phyloP scores from a whole-genome alignment of 2,888 invertebrate species.

The Actias luna region DNA sequence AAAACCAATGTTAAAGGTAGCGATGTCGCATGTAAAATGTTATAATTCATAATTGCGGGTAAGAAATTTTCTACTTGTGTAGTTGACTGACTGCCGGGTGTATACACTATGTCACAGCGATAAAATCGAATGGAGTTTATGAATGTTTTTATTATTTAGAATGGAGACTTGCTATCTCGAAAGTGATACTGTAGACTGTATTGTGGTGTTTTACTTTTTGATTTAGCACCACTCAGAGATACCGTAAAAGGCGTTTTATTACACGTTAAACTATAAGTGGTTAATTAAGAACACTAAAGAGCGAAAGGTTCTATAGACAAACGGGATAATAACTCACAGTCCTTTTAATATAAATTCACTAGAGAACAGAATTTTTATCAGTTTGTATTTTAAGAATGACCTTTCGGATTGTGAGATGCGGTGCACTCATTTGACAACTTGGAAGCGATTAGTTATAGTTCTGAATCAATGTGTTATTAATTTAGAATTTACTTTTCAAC shows the following conservation, averaged over 20 bases:
- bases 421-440: no score
- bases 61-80: not conserved
- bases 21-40: no score
- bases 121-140: not conserved
- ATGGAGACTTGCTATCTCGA: not conserved
- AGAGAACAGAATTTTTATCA: not conserved
- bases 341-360: not conserved
- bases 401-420: not conserved
- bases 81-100: not conserved
- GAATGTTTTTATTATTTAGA: slow-evolving; percentile 4
- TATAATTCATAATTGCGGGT: no score
- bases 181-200: not conserved
- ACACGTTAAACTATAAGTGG: not conserved
- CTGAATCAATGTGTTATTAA: no score
- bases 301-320: not conserved
- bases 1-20: no score
- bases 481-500: no score
- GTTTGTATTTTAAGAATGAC: not conserved
- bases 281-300: not conserved
- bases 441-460: no score
- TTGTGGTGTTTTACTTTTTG: not conserved
- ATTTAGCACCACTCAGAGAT: not conserved
- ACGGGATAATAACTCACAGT: not conserved
- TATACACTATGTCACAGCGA: not conserved
- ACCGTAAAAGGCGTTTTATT: not conserved